A percentile compares a stretch with the other conserved stretches of the same genome.
phyloP scores from a whole-genome alignment of 2,888 invertebrate genomes.

The Agapostemon virescens region DNA sequence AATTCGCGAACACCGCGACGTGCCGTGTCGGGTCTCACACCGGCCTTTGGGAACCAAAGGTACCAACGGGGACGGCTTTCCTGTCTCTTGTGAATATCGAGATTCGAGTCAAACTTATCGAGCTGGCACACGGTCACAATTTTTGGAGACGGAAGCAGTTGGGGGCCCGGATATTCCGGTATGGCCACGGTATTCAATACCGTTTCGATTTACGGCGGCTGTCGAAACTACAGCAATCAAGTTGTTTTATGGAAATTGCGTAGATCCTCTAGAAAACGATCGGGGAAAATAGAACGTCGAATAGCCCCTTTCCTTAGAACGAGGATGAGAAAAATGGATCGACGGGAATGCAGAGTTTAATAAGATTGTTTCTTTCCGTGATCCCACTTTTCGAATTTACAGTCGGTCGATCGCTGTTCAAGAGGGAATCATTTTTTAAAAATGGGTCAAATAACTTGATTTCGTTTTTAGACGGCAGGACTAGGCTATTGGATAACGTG shows the following conservation, averaged over 20 bases:
- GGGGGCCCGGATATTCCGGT: neutral
- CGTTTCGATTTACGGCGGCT: conserved; percentile 5
- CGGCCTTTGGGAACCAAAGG: neutral
- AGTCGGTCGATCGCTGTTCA: no score
- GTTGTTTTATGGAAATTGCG: conserved; percentile 12
- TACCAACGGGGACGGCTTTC: neutral
- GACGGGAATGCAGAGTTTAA: neutral
- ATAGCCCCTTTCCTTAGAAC: neutral
- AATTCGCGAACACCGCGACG: neutral
- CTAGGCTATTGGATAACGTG: no score
- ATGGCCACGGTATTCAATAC: neutral
- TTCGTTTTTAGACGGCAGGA: no score
- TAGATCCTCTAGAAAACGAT: no score
- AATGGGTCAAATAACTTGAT: no score
- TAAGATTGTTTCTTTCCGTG: neutral
- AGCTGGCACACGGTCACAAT: neutral
- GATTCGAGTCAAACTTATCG: conserved; percentile 3
- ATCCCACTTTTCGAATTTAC: neutral
- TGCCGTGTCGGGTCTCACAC: no score
- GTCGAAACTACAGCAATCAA: neutral
- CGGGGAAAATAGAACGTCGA: neutral
- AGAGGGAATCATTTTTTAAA: no score
- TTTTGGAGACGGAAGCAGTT: neutral
- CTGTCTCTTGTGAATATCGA: neutral
- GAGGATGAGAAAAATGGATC: neutral